These are phyloP conservation scores for Archaeoteleia sp. DNA, from an alignment of 2,888 invertebrate species.

Conservation along the genomic window DNA sequence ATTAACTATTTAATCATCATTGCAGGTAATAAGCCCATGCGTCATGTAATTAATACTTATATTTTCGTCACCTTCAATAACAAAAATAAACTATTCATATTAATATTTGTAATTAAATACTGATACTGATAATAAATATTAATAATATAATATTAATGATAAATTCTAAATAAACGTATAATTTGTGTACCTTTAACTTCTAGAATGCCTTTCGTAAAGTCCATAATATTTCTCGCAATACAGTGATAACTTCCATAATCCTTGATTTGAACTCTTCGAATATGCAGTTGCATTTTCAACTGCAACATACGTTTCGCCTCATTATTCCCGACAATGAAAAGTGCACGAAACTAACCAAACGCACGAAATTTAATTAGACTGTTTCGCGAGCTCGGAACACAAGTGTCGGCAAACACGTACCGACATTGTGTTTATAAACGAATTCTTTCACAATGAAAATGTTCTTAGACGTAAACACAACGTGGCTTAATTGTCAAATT, in stretches of 20 bases:
- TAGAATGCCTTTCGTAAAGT: conserved; percentile 85
- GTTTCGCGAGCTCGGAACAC: conserved; percentile 14
- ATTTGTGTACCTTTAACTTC: conserved; percentile 78
- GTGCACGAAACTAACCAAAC: conserved; percentile 4
- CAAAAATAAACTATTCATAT: too few species aligned
- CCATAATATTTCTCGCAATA: conserved; percentile 88
- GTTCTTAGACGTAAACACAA: too few species aligned
- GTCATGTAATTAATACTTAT: too few species aligned
- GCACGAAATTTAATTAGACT: conserved; percentile 26
- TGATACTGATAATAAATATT: too few species aligned
- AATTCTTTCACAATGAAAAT: too few species aligned
- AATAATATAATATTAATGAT: too few species aligned
- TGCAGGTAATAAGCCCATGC: too few species aligned
- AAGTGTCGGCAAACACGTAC: background rate
- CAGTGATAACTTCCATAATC: conserved; percentile 89
- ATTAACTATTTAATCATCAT: too few species aligned
- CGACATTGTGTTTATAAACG: background rate
- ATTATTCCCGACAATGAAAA: conserved; percentile 6
- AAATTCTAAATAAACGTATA: too few species aligned
- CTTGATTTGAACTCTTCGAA: conserved; percentile 80
- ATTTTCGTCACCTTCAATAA: too few species aligned
- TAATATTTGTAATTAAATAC: too few species aligned
- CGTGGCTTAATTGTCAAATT: background rate
- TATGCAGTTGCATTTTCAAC: conserved; percentile 86
- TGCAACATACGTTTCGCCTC: conserved; percentile 71